phyloP scores from a whole-genome alignment of 2,888 invertebrate species.

The Polymixis flavicincta region DNA sequence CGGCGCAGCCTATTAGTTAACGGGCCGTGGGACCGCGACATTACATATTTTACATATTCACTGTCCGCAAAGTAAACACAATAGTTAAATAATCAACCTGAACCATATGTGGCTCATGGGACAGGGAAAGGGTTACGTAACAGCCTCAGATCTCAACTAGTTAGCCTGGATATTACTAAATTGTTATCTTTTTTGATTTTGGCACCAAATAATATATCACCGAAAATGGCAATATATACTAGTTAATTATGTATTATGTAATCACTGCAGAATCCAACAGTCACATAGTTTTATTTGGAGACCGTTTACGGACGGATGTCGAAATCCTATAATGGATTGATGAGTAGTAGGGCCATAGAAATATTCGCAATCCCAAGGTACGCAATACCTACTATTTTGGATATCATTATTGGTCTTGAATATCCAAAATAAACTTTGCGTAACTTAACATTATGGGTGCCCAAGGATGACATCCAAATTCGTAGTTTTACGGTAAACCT shows the following conservation, averaged over 20 bases:
- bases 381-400: conserved; percentile 2
- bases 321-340: conserved; percentile 3
- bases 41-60: conserved; percentile 14
- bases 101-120: too few species aligned
- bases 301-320: conserved; percentile 6
- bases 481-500: background rate
- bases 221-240: conserved; percentile 14
- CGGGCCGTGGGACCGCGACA: too few species aligned
- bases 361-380: conserved; percentile 5
- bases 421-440: background rate
- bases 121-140: too few species aligned
- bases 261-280: conserved; percentile 17
- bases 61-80: too few species aligned
- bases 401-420: conserved; percentile 17
- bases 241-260: conserved; percentile 5
- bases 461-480: conserved; percentile 8
- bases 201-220: background rate
- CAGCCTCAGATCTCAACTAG: conserved; percentile 9
- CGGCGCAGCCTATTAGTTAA: too few species aligned
- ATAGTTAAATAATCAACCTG: too few species aligned
- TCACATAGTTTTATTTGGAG: conserved; percentile 5
- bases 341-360: conserved; percentile 1
- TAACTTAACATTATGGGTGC: background rate
- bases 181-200: conserved; percentile 15
- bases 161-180: conserved; percentile 40